phyloP scores from a whole-genome alignment of 2,113 vertebrate genomes.

The Callopanchax toddi region DNA sequence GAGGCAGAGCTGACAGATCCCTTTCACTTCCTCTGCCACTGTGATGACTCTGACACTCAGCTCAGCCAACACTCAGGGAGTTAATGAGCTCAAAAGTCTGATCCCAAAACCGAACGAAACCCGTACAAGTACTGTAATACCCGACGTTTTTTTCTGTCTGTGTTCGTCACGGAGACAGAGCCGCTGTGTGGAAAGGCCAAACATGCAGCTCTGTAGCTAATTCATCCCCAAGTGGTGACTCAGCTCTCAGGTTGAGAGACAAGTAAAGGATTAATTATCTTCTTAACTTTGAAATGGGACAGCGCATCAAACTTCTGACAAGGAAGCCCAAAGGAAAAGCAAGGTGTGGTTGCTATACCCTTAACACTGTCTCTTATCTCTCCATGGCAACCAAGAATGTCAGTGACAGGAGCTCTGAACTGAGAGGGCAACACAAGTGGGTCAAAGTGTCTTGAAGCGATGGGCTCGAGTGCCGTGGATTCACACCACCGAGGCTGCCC shows the following conservation, averaged over 20 bases:
- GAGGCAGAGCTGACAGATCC: slow-evolving; percentile 77
- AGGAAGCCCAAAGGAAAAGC: slow-evolving; percentile 8
- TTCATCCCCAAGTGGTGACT: slow-evolving; percentile 55
- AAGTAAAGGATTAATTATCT: slow-evolving; percentile 65
- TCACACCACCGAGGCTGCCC: slow-evolving; percentile 12
- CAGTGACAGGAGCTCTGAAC: slow-evolving; percentile 42
- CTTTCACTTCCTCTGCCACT: slow-evolving; percentile 79
- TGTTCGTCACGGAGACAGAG: slow-evolving; percentile 46
- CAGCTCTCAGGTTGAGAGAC: slow-evolving; percentile 52
- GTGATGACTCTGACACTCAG: slow-evolving; percentile 55
- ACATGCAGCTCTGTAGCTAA: slow-evolving; percentile 56
- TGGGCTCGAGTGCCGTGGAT: slow-evolving; percentile 16
- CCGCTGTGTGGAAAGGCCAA: slow-evolving; percentile 64
- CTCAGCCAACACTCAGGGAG: slow-evolving; percentile 50
- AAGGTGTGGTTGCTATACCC: slow-evolving; percentile 9
- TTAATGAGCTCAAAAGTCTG: slow-evolving; percentile 67
- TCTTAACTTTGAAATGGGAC: slow-evolving; percentile 45
- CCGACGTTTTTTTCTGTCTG: slow-evolving; percentile 16
- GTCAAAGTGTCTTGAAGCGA: slow-evolving; percentile 44
- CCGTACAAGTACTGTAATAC: slow-evolving; percentile 44
- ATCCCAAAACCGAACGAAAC: slow-evolving; percentile 43
- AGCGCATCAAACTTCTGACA: slow-evolving; percentile 23
- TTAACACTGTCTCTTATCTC: slow-evolving; percentile 38
- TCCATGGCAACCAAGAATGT: slow-evolving; percentile 44
- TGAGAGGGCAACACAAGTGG: slow-evolving; percentile 46